Conservation (phyloP, 1,140 invertebrate genomes). For the Lordiphosa clarofinis region DNA sequence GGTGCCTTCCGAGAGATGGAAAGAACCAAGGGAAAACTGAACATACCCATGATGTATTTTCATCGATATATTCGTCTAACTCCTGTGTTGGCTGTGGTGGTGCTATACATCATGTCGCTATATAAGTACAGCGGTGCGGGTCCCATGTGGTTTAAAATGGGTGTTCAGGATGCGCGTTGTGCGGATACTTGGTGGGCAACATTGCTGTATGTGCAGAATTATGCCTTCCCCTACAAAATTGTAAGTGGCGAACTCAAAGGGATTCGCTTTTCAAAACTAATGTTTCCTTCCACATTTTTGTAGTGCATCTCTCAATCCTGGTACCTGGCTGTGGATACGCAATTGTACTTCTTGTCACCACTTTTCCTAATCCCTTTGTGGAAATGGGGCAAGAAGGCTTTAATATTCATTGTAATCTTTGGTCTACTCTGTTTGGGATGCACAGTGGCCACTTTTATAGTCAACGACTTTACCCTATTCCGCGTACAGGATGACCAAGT, state of each 20-base stretch:
- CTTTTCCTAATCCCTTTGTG: conserved; percentile 87
- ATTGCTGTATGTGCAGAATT: conserved; percentile 92
- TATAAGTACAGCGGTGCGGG: conserved; percentile 82
- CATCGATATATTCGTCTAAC: conserved; percentile 83
- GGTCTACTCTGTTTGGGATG: conserved; percentile 82
- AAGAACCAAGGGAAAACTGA: conserved; percentile 81
- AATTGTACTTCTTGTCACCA: conserved; percentile 89
- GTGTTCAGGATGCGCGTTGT: conserved; percentile 84
- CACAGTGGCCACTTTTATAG: conserved; percentile 84
- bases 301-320: conserved; percentile 95
- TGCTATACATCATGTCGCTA: conserved; percentile 81
- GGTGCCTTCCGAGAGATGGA: conserved; percentile 85
- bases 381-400: conserved; percentile 84
- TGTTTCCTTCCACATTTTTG: conserved; percentile 14
- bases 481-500: conserved; percentile 73
- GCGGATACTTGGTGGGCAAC: conserved; percentile 90
- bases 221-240: conserved; percentile 81
- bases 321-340: conserved; percentile 93
- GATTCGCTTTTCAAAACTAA: not conserved
- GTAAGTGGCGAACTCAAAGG: conserved; percentile 31
- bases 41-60: conserved; percentile 80
- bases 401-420: conserved; percentile 81
- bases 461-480: conserved; percentile 81
- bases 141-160: conserved; percentile 82
- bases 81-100: conserved; percentile 82